phyloP scores from a whole-genome alignment of 2,888 invertebrate genomes.

The Callyntrura sp. region DNA sequence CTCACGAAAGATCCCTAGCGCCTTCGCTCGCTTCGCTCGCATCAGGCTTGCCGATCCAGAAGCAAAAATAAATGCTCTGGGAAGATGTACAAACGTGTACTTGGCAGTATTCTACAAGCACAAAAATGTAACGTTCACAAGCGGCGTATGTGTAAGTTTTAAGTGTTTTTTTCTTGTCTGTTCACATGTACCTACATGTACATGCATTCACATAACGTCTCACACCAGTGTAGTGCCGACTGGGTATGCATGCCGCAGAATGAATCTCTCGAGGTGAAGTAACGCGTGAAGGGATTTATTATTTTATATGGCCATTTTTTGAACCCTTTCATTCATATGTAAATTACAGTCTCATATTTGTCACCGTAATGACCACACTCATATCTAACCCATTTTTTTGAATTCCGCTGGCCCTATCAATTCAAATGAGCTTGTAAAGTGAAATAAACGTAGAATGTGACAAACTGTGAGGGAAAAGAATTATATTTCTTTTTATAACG shows the following conservation, averaged over 20 bases:
- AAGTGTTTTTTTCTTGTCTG: background rate
- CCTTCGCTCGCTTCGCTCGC: too few relatives aligned
- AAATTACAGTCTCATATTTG: slow-evolving; percentile 37
- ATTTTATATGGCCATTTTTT: slow-evolving; percentile 9
- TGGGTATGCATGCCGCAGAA: background rate
- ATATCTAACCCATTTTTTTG: slow-evolving; percentile 19
- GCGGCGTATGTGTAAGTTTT: background rate
- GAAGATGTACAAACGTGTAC: background rate
- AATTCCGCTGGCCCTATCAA: slow-evolving; percentile 19
- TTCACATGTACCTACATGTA: background rate
- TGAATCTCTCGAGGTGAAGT: slow-evolving; percentile 10
- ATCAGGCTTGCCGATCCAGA: too few relatives aligned
- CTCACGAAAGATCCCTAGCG: too few relatives aligned
- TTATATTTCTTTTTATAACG: background rate
- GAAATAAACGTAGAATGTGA: slow-evolving; percentile 4
- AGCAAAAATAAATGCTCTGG: too few relatives aligned
- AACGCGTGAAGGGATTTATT: background rate
- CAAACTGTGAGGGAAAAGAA: background rate
- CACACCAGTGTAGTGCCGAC: background rate
- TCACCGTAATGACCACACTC: background rate
- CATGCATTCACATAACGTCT: background rate
- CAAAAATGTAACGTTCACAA: too few relatives aligned
- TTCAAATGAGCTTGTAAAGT: slow-evolving; percentile 21
- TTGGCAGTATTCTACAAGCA: background rate
- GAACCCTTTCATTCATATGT: slow-evolving; percentile 43